Evolutionary conservation across 2,888 invertebrate genomes (phyloP).

Genomic region (Perithous albicinctus): DNA sequence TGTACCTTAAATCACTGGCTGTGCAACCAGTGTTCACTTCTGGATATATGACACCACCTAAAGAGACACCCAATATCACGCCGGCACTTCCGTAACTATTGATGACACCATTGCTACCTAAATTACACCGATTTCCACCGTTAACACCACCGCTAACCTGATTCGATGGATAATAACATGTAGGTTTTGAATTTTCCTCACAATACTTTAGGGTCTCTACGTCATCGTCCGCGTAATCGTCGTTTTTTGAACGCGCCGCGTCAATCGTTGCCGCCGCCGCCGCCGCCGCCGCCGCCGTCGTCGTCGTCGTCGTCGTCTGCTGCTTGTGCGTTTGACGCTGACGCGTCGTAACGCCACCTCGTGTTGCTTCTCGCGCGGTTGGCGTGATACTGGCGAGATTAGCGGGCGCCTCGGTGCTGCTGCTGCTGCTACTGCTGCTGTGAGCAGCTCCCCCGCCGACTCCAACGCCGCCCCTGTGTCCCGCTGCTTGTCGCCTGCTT

Average conservation of each 20-base stretch:
- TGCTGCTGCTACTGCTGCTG: too few relatives aligned
- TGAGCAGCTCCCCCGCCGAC: slow-evolving; percentile 75
- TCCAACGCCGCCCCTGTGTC: slow-evolving; percentile 74
- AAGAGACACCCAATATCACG: slow-evolving; percentile 66
- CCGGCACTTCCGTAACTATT: slow-evolving; percentile 67
- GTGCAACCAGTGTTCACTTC: slow-evolving; percentile 64
- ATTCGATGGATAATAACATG: slow-evolving; percentile 34
- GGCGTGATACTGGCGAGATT: slow-evolving; percentile 84
- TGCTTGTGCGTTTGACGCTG: slow-evolving; percentile 75
- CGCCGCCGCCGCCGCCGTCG: too few relatives aligned
- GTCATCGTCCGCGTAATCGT: slow-evolving; percentile 64
- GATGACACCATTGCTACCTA: slow-evolving; percentile 50
- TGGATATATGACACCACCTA: slow-evolving; percentile 64
- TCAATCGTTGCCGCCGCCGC: slow-evolving; percentile 48
- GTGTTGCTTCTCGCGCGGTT: slow-evolving; percentile 82
- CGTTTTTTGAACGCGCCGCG: slow-evolving; percentile 61
- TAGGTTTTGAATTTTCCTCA: slow-evolving; percentile 69
- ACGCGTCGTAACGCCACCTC: slow-evolving; percentile 73
- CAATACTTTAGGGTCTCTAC: slow-evolving; percentile 61
- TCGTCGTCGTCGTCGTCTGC: too few relatives aligned
- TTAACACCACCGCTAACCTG: slow-evolving; percentile 21
- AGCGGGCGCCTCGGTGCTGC: slow-evolving; percentile 81
- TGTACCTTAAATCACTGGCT: slow-evolving; percentile 71
- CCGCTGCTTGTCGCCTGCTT: slow-evolving; percentile 78
- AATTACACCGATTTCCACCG: slow-evolving; percentile 10